Conservation (phyloP, 2,888 invertebrate species). For the Cinara cedri region DNA sequence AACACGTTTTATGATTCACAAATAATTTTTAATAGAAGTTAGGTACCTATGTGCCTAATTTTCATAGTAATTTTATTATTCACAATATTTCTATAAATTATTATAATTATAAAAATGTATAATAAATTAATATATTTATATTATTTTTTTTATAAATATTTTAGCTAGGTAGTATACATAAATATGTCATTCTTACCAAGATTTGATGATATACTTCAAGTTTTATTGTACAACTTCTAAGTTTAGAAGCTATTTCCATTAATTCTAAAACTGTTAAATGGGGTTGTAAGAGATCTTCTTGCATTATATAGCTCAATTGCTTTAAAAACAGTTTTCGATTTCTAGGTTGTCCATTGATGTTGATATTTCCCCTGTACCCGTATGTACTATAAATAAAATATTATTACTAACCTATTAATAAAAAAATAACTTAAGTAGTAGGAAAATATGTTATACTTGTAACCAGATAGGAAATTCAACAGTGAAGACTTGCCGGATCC, state of each 20-base stretch:
- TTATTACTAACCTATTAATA: not conserved
- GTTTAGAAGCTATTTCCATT: constrained; percentile 83
- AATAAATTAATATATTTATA: no score
- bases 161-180: no score
- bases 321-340: constrained; percentile 62
- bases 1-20: not conserved
- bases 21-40: not conserved
- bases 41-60: not conserved
- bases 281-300: constrained; percentile 81
- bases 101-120: not conserved
- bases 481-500: constrained; percentile 59
- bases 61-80: not conserved
- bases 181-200: constrained; percentile 14
- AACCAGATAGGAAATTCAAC: constrained; percentile 59
- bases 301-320: constrained; percentile 79
- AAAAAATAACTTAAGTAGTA: not conserved
- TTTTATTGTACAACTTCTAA: constrained; percentile 67
- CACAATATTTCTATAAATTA: not conserved
- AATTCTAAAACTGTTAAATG: constrained; percentile 84
- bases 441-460: constrained; percentile 52
- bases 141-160: no score
- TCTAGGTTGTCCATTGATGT: constrained; percentile 14
- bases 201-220: constrained; percentile 32
- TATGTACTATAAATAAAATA: not conserved
- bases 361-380: constrained; percentile 26